phyloP scores from a whole-genome alignment of 2,113 vertebrate genomes.

The Stictonetta naevosa region DNA sequence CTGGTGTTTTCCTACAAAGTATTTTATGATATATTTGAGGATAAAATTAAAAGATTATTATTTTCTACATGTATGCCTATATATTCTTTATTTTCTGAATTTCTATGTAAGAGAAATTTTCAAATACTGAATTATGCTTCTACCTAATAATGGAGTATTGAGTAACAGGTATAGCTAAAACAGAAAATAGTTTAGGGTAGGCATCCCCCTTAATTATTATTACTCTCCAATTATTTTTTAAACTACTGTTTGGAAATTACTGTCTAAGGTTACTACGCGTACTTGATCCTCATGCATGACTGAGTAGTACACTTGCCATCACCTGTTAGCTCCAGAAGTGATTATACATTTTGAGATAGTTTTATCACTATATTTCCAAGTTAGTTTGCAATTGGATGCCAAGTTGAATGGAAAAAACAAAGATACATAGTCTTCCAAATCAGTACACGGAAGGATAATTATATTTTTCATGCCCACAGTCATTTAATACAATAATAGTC shows the following conservation, averaged over 20 bases:
- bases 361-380: not conserved
- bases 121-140: not conserved
- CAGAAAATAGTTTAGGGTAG: not conserved
- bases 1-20: not conserved
- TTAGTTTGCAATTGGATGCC: not conserved
- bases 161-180: not conserved
- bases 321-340: not conserved
- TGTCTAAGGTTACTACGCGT: not conserved
- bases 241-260: not conserved
- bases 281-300: not conserved
- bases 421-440: constrained; percentile 7
- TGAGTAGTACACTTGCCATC: not conserved
- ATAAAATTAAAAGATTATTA: not conserved
- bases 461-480: not conserved
- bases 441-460: constrained; percentile 3
- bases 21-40: not conserved
- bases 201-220: not conserved
- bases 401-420: not conserved
- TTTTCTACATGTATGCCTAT: not conserved
- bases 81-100: not conserved
- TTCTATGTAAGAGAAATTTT: not conserved
- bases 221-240: not conserved
- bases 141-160: not conserved
- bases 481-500: not conserved
- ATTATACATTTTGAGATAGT: not conserved